Conservation (phyloP, 2,888 invertebrate genomes). For the Hedychridium roseum region DNA sequence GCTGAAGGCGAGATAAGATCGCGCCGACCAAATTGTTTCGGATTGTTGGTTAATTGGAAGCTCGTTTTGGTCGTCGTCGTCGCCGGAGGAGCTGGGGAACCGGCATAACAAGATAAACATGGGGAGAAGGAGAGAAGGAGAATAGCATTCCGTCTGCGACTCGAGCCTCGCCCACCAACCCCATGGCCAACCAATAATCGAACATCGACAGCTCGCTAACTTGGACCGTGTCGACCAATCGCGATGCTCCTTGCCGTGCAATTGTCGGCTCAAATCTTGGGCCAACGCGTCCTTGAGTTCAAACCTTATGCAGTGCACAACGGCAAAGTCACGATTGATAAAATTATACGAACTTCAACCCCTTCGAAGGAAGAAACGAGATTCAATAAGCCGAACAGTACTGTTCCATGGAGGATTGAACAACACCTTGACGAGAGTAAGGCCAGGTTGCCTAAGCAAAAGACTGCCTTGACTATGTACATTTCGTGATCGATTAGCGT, state of each 20-base stretch:
- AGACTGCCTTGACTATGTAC: too few relatives aligned
- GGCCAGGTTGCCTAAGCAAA: too few relatives aligned
- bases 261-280: too few relatives aligned
- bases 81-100: slow-evolving; percentile 12
- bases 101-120: slow-evolving; percentile 11
- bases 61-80: slow-evolving; percentile 48
- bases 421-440: too few relatives aligned
- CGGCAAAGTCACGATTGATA: too few relatives aligned
- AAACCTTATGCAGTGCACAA: too few relatives aligned
- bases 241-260: slow-evolving; percentile 30
- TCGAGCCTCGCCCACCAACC: slow-evolving; percentile 48
- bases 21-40: slow-evolving; percentile 58
- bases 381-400: too few relatives aligned
- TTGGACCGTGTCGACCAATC: slow-evolving; percentile 40
- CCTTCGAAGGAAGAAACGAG: too few relatives aligned
- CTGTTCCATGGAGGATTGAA: too few relatives aligned
- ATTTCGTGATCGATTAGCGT: too few relatives aligned
- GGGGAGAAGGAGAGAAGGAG: slow-evolving; percentile 17
- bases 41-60: slow-evolving; percentile 61
- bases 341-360: too few relatives aligned
- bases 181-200: slow-evolving; percentile 48
- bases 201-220: slow-evolving; percentile 36
- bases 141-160: slow-evolving; percentile 29
- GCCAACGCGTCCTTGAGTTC: too few relatives aligned
- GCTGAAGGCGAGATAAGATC: slow-evolving; percentile 48